Percentiles rank a stretch among this genome's conserved stretches.
Evolutionary conservation across 2,888 invertebrate species (phyloP).

Genomic region (Calephelis perditalis): DNA sequence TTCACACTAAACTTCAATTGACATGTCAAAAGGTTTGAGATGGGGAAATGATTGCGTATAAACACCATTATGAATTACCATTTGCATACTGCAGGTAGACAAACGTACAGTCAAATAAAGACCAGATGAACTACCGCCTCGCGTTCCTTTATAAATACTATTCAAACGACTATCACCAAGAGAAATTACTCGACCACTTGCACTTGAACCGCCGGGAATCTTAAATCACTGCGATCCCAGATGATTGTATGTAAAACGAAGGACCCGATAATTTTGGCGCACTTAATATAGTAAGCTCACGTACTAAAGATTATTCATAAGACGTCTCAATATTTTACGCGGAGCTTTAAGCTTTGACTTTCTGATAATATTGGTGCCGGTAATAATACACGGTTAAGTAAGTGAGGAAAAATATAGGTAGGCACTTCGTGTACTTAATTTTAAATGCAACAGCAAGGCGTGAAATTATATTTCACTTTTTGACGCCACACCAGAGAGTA

Average conservation of each 20-base stretch:
- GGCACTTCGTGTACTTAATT: conserved; percentile 29
- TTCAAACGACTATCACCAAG: conserved; percentile 66
- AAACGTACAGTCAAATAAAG: conserved; percentile 56
- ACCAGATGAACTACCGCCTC: conserved; percentile 49
- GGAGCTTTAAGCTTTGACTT: conserved; percentile 57
- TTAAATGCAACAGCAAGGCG: conserved; percentile 26
- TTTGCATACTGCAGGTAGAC: conserved; percentile 45
- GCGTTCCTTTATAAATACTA: conserved; percentile 54
- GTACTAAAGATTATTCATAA: conserved; percentile 58
- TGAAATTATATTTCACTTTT: conserved; percentile 22
- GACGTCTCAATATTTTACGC: conserved; percentile 70
- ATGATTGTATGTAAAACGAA: conserved; percentile 16
- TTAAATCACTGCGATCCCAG: conserved; percentile 18
- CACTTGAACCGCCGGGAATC: conserved; percentile 38
- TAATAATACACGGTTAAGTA: conserved; percentile 58
- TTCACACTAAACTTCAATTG: conserved; percentile 23
- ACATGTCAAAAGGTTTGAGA: conserved; percentile 26
- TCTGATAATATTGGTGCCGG: conserved; percentile 58
- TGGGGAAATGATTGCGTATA: conserved; percentile 40
- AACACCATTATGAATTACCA: conserved; percentile 49
- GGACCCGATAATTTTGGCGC: conserved; percentile 33
- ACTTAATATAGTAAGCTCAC: conserved; percentile 43
- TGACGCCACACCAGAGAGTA: not conserved
- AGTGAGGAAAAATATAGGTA: conserved; percentile 45
- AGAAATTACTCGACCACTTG: conserved; percentile 52